Percentiles rank a stretch among this genome's conserved stretches.
Evolutionary conservation across 2,797 vertebrate species (phyloP).

Genomic region (Microctenopoma steveboyesi): DNA sequence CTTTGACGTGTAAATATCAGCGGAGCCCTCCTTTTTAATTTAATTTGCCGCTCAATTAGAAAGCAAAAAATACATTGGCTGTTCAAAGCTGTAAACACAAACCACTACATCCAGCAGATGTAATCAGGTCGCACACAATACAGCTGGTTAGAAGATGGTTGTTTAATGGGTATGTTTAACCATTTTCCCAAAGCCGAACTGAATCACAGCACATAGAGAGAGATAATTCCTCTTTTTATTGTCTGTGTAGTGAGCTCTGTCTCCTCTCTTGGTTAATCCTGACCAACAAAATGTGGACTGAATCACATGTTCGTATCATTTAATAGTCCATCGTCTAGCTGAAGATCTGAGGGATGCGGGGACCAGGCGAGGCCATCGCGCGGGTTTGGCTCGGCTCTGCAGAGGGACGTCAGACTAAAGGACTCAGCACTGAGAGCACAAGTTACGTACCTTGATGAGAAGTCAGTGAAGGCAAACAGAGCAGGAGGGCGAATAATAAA

Average conservation of each 20-base stretch:
- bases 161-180: slow-evolving; percentile 7
- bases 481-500: slow-evolving; percentile 22
- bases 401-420: slow-evolving; percentile 15
- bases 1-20: slow-evolving; percentile 9
- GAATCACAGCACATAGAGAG: slow-evolving; percentile 13
- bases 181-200: slow-evolving; percentile 6
- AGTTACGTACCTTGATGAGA: slow-evolving; percentile 50
- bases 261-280: slow-evolving; percentile 17
- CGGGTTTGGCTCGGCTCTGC: slow-evolving; percentile 43
- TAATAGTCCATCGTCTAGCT: slow-evolving; percentile 33
- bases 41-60: background rate
- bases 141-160: background rate
- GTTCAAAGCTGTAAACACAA: slow-evolving; percentile 1
- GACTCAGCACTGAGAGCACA: slow-evolving; percentile 36
- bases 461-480: slow-evolving; percentile 34
- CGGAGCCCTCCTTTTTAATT: background rate
- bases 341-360: slow-evolving; percentile 35
- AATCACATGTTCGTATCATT: slow-evolving; percentile 44
- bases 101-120: background rate
- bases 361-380: slow-evolving; percentile 47
- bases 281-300: slow-evolving; percentile 18
- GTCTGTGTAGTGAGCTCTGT: background rate
- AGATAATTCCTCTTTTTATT: background rate
- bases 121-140: background rate
- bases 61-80: background rate